Evolutionary conservation across 1,140 invertebrate species (phyloP).

Genomic region (Pseudomyrmex pallidus): DNA sequence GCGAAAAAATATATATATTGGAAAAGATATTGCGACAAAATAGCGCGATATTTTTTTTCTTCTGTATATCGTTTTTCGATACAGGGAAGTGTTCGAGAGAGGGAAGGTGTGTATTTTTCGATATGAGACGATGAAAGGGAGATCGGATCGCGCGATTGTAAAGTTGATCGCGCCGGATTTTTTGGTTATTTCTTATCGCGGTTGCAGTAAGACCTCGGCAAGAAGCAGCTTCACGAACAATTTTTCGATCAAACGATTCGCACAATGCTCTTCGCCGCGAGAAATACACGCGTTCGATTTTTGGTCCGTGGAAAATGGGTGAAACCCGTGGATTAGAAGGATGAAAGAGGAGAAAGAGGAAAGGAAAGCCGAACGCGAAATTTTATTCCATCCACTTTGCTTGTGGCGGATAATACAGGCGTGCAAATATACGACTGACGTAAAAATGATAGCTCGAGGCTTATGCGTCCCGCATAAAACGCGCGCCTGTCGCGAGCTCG

Average conservation of each 20-base stretch:
- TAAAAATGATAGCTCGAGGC: constrained; percentile 58
- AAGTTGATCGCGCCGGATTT: constrained; percentile 19
- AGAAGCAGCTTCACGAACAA: background rate
- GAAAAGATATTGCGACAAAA: constrained; percentile 36
- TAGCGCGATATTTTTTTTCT: background rate
- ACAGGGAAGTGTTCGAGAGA: background rate
- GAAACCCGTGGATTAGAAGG: background rate
- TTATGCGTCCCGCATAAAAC: constrained; percentile 50
- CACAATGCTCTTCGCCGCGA: background rate
- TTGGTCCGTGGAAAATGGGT: background rate
- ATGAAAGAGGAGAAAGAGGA: background rate
- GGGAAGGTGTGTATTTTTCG: background rate
- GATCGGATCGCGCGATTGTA: constrained; percentile 25
- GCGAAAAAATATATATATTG: constrained; percentile 14
- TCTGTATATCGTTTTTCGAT: background rate
- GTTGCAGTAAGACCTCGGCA: background rate
- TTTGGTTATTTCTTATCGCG: background rate
- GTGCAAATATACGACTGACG: constrained; percentile 59
- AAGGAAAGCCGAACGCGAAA: constrained; percentile 22
- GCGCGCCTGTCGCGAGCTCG: constrained; percentile 36
- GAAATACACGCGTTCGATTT: background rate
- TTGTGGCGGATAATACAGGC: constrained; percentile 50
- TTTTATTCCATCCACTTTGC: constrained; percentile 58
- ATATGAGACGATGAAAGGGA: constrained; percentile 39
- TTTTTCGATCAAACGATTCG: background rate